These are phyloP conservation scores for Myopa tessellatipennis DNA, from an alignment of 2,888 invertebrate species.

Conservation along the genomic window DNA sequence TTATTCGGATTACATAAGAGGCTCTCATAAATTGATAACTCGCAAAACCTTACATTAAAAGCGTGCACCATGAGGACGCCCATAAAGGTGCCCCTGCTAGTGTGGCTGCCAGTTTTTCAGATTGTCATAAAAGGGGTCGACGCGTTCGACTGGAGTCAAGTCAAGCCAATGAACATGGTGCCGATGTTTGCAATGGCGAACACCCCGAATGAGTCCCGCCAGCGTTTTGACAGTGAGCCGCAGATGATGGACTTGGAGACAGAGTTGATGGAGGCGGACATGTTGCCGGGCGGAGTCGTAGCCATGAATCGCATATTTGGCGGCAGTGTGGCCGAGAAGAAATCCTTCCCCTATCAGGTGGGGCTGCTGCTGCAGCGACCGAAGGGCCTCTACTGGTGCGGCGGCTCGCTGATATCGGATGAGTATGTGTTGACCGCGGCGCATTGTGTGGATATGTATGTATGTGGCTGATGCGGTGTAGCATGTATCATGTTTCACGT, in stretches of 20 bases:
- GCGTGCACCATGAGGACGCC: slow-evolving; percentile 41
- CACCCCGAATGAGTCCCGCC: slow-evolving; percentile 45
- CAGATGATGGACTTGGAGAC: slow-evolving; percentile 60
- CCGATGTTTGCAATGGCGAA: slow-evolving; percentile 60
- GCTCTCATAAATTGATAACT: no score
- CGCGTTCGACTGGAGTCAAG: slow-evolving; percentile 62
- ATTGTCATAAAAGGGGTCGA: slow-evolving; percentile 30
- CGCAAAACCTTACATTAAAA: neutral
- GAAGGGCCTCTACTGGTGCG: slow-evolving; percentile 64
- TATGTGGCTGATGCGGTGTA: neutral
- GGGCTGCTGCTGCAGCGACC: slow-evolving; percentile 63
- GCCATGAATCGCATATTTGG: slow-evolving; percentile 67
- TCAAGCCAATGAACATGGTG: slow-evolving; percentile 65
- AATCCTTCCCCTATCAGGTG: slow-evolving; percentile 65
- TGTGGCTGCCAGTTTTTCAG: slow-evolving; percentile 35
- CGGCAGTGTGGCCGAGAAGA: slow-evolving; percentile 60
- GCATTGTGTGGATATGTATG: slow-evolving; percentile 65
- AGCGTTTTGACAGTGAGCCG: slow-evolving; percentile 31
- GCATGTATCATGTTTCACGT: slow-evolving; percentile 11
- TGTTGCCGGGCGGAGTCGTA: slow-evolving; percentile 58
- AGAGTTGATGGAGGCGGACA: slow-evolving; percentile 57
- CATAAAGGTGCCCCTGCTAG: slow-evolving; percentile 34
- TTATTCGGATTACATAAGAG: neutral
- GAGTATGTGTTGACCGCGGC: slow-evolving; percentile 64
- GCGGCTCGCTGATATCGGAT: slow-evolving; percentile 64